Base-by-base conservation (phyloP, 2,113 vertebrate genomes). In the Argyrosomus japonicus region DNA sequence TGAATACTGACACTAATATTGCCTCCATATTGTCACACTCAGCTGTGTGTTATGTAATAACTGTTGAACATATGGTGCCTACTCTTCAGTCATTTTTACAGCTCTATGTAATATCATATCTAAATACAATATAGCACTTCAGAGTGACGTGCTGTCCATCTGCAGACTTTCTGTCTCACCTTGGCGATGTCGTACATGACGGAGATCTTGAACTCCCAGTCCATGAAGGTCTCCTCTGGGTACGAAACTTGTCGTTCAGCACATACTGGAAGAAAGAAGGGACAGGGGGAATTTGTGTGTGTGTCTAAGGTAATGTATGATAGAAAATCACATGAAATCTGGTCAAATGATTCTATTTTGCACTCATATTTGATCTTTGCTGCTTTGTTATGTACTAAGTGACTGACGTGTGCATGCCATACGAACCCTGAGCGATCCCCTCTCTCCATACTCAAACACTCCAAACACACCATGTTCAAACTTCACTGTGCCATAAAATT, bases 151-250 rank as follows among this genome's bases (percentile, higher is more conserved):
- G 7, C 25, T 6, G n/a, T 1, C 74, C 23, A 3, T 18, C 45
- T 45, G 60, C 43, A 11, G 63, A 6, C 43, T 61, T 48, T 47
- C 27, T 48, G 23, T 48, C 79, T 92, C 84, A 99, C 98, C 97
- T 98, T 99, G 77, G 97, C 97, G 78, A 99, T 97, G 89, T 99
- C 98, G n/a, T 97, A 97, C 96, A 99, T 96, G 86, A 99, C 95
- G 0, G 98, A 98, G 86, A 98, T 97, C 94, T 99, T 99, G 94
- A 99, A 99, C 93, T 99, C 98, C 97, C 96, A 97, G 85, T 99
- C 98, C 97, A 99, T 99, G 93, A 99, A 99, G 0, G 98, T 98
- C 54, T 96, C 97, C 12, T 99, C 98, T 51, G 98, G 98, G 76
- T 99, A 99, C 5, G 98, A 99, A 83, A 99, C 96, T 95, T 97